Evolutionary conservation across 2,797 vertebrate genomes (phyloP).

Genomic region (Pseudotriccus pelzelni): DNA sequence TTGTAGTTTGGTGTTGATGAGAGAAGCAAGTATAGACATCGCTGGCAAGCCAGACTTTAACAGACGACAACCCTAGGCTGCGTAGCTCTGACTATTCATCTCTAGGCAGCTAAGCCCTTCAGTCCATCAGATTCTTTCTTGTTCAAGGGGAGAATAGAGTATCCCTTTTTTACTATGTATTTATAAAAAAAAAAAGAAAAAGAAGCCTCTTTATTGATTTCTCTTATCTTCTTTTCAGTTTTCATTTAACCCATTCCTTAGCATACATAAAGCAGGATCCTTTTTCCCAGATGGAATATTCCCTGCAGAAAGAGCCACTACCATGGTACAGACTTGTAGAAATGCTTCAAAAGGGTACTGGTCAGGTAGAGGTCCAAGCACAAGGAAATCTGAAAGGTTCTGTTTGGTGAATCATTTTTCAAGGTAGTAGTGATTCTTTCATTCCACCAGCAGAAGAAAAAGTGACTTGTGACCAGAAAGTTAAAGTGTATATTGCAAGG

Average conservation of each 20-base stretch:
- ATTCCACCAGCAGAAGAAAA: not conserved
- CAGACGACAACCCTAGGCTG: not conserved
- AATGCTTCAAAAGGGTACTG: too few species aligned
- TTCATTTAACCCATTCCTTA: too few species aligned
- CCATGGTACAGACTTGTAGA: too few species aligned
- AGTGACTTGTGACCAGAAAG: not conserved
- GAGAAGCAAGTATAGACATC: not conserved
- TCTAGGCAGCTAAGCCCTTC: too few species aligned
- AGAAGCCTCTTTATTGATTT: too few species aligned
- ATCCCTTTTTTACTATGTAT: too few species aligned
- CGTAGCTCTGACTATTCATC: too few species aligned
- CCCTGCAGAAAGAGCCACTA: too few species aligned
- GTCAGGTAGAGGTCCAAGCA: not conserved
- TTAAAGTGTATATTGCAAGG: not conserved
- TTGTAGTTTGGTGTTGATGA: not conserved
- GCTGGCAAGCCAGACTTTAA: not conserved
- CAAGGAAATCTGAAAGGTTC: not conserved
- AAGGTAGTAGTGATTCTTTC: not conserved
- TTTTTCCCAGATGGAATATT: too few species aligned
- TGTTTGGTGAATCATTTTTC: not conserved
- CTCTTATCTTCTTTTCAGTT: not conserved
- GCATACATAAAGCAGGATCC: too few species aligned
- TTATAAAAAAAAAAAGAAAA: not conserved
- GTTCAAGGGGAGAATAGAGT: too few species aligned
- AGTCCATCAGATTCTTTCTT: too few species aligned